phyloP scores from a whole-genome alignment of 2,888 invertebrate species.

The Himalopsyche anomala region DNA sequence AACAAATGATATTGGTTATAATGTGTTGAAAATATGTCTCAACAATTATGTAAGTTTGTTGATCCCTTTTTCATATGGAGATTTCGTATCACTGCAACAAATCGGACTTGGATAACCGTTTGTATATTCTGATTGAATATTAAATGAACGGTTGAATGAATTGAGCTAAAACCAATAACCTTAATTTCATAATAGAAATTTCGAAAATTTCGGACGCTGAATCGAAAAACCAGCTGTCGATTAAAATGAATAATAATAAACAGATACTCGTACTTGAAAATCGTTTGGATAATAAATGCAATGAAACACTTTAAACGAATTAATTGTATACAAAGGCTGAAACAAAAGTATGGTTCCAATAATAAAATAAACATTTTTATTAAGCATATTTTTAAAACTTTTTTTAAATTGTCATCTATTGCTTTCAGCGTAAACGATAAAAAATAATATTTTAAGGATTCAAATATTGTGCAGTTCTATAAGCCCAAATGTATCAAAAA shows the following conservation, averaged over 20 bases:
- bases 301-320: neutral
- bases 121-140: neutral
- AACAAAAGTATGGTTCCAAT: too few species aligned
- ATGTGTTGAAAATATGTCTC: too few species aligned
- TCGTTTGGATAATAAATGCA: neutral
- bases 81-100: neutral
- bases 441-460: too few species aligned
- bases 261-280: neutral
- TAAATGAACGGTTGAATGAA: neutral
- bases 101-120: neutral
- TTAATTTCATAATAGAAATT: neutral
- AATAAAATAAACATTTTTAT: too few species aligned
- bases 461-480: too few species aligned
- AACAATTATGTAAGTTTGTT: neutral
- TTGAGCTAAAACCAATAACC: constrained; percentile 24
- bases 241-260: constrained; percentile 13
- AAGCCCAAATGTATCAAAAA: too few species aligned
- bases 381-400: too few species aligned
- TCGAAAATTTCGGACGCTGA: neutral
- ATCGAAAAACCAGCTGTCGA: constrained; percentile 32
- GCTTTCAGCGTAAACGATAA: too few species aligned
- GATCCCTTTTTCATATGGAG: neutral
- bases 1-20: neutral
- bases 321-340: too few species aligned
- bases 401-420: too few species aligned